Percentiles rank a stretch among this genome's conserved stretches.
These are phyloP conservation scores for Drosophila borealis DNA, from an alignment of 2,888 invertebrate genomes.

Conservation along the genomic window DNA sequence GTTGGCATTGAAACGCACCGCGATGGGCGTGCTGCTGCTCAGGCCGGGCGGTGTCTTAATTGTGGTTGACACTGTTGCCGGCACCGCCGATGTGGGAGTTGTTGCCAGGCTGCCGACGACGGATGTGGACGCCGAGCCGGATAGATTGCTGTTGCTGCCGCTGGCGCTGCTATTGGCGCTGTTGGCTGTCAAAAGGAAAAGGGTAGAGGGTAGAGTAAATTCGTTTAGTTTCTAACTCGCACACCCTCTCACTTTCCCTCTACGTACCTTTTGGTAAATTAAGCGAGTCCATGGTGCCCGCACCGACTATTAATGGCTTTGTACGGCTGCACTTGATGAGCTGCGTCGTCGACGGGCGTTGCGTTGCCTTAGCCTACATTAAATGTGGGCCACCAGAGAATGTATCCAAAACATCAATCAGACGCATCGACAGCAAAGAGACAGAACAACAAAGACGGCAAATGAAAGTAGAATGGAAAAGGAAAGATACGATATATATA, in stretches of 20 bases:
- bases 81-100: slow-evolving; percentile 67
- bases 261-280: slow-evolving; percentile 83
- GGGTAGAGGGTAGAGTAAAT: not conserved
- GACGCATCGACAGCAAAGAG: slow-evolving; percentile 8
- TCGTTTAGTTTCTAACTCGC: slow-evolving; percentile 2
- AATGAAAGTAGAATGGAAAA: slow-evolving; percentile 58
- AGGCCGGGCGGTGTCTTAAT: slow-evolving; percentile 76
- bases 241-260: not conserved
- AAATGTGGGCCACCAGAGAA: slow-evolving; percentile 46
- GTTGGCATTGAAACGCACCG: slow-evolving; percentile 84
- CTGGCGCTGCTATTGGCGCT: slow-evolving; percentile 70
- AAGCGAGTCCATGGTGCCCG: slow-evolving; percentile 82
- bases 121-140: slow-evolving; percentile 63
- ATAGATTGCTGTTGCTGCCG: slow-evolving; percentile 75
- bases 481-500: slow-evolving; percentile 14
- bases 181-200: slow-evolving; percentile 40
- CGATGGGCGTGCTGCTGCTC: slow-evolving; percentile 81
- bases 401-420: slow-evolving; percentile 76
- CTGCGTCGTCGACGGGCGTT: slow-evolving; percentile 42
- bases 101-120: slow-evolving; percentile 58
- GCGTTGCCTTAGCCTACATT: slow-evolving; percentile 67
- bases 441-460: slow-evolving; percentile 20
- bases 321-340: slow-evolving; percentile 73
- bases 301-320: slow-evolving; percentile 48
- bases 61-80: slow-evolving; percentile 29